phyloP scores from a whole-genome alignment of 2,797 vertebrate genomes.

The Bothrops alternatus region DNA sequence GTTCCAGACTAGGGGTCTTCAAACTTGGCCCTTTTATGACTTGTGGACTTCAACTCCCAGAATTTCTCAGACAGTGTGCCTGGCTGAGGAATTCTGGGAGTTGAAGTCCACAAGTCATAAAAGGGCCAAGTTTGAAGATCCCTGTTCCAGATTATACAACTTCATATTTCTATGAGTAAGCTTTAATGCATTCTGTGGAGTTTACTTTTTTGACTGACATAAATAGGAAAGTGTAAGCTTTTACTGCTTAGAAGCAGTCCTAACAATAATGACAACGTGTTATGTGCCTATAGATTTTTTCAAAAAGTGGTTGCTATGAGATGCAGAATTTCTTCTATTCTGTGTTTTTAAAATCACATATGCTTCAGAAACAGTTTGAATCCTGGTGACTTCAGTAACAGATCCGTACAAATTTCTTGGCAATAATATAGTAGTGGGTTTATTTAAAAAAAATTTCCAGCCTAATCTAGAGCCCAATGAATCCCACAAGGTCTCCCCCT shows the following conservation, averaged over 20 bases:
- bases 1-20: background rate
- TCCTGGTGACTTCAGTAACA: background rate
- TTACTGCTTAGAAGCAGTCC: background rate
- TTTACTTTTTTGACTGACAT: background rate
- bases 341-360: background rate
- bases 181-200: background rate
- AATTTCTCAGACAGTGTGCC: too few species aligned
- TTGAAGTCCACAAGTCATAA: too few species aligned
- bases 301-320: background rate
- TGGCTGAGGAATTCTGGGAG: too few species aligned
- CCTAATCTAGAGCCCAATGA: background rate
- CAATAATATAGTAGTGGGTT: background rate
- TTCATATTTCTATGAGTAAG: background rate
- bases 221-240: background rate
- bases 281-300: background rate
- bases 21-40: too few species aligned
- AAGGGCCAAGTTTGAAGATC: too few species aligned
- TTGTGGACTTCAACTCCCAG: too few species aligned
- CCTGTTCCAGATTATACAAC: background rate
- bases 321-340: background rate
- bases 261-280: background rate
- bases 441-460: background rate
- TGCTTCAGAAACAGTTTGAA: background rate
- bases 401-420: background rate
- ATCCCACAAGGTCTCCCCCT: background rate